Evolutionary conservation across 2,888 invertebrate genomes (phyloP), one percentile per base, ranked within the genome.

Genomic region (Tipula vernalis): DNA sequence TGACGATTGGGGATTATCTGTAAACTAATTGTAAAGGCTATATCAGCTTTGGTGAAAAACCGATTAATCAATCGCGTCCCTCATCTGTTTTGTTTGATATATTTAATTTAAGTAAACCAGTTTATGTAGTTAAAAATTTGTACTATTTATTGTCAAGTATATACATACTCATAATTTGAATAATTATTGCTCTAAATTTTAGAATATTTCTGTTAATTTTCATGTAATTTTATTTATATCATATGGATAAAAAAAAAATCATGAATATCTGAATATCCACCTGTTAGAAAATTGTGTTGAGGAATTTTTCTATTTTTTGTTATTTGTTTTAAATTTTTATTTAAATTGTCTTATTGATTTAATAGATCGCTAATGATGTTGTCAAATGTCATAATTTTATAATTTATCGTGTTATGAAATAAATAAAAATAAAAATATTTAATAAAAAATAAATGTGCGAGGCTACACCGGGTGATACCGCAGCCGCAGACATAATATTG

Each of bases 361-460:
- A 71, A 71, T 71, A 71, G 71, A 71, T 71, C 57, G 71, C 71
- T 71, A 71, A 71, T 71, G 71, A 71, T 71, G 71, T 71, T 71
- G 71, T 71, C 71, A 71, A 71, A 71, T 71, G 71, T 71, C 71
- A 71, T 71, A 71, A 71, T 71, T 71, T 71, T 71, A 28, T 71
- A 71, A 71, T 71, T 71, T 71, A 71, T 71, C 28, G 71, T 71
- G 28, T 71, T 71, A 28, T 71, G 71, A 71, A 28, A 18, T 28
- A 71, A 71, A 71, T 71, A 71, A 28, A 71, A 71, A 71, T 71
- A 28, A 71, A 71, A 57, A 57, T 5, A 57, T 71, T 28, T 28
- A 28, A 71, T 71, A 28, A 28, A 28, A 71, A 28, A 71, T 1
- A 47, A 12, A n/a, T 51, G 51, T 28, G 28, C 71, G 71, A 71